A percentile compares a stretch with the other conserved stretches of the same genome.
phyloP scores from a whole-genome alignment of 2,797 vertebrate genomes.

The Megaceryle alcyon region DNA sequence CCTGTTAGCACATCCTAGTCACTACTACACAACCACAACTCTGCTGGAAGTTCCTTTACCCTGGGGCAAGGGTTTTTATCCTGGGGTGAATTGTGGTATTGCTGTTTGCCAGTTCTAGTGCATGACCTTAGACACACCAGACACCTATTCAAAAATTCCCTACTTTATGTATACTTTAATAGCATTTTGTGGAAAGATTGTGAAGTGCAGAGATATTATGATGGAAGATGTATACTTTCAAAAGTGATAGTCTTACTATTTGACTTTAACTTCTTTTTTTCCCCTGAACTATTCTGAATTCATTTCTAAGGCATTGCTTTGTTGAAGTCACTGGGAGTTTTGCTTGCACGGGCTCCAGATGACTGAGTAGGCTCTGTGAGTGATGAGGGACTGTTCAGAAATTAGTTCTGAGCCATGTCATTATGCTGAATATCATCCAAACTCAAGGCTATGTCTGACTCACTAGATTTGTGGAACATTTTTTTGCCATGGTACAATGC shows the following conservation, averaged over 20 bases:
- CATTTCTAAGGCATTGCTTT: background rate
- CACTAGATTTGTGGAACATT: slow-evolving; percentile 1
- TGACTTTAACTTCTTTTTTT: background rate
- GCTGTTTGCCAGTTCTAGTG: background rate
- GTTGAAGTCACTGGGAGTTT: background rate
- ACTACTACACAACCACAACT: background rate
- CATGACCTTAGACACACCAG: background rate
- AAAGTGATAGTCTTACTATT: slow-evolving; percentile 24
- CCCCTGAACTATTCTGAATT: background rate
- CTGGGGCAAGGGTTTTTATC: background rate
- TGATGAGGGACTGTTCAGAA: slow-evolving; percentile 43
- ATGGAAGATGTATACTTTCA: background rate
- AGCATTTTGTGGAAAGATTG: background rate
- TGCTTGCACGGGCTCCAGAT: background rate
- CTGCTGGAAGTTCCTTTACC: background rate
- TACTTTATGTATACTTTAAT: background rate
- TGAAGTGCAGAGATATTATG: background rate
- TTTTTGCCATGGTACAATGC: background rate
- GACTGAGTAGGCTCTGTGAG: slow-evolving; percentile 7
- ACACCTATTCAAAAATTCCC: background rate
- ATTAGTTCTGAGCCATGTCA: slow-evolving; percentile 38
- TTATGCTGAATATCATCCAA: slow-evolving; percentile 52
- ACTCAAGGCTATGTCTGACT: slow-evolving; percentile 44
- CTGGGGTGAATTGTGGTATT: background rate
- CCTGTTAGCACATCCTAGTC: background rate